A percentile compares a stretch with the other conserved stretches of the same genome.
phyloP scores from a whole-genome alignment of 2,113 vertebrate species.

The Tetrao urogallus region DNA sequence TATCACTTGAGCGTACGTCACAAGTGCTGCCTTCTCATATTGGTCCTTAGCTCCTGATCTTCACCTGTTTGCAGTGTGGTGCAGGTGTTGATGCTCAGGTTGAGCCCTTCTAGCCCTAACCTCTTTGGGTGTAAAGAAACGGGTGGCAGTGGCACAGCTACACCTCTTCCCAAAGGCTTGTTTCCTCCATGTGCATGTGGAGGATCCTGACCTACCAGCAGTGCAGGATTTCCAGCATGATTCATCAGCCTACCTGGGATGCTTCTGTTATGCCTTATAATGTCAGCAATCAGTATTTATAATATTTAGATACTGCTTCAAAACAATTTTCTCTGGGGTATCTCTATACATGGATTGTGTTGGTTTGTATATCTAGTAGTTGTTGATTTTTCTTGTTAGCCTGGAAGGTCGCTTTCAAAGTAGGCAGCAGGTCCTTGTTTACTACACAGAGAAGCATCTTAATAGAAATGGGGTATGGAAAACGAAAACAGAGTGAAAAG shows the following conservation, averaged over 20 bases:
- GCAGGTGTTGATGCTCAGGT: background rate
- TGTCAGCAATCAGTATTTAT: accelerated
- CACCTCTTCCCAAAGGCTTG: background rate
- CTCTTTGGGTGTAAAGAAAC: background rate
- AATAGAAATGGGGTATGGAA: background rate
- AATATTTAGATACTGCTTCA: background rate
- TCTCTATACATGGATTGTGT: background rate
- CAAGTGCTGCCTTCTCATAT: accelerated
- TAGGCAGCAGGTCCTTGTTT: slow-evolving; percentile 6
- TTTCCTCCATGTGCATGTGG: accelerated
- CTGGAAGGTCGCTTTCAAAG: background rate
- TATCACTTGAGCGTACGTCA: background rate
- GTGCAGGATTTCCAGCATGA: background rate
- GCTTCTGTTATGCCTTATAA: background rate
- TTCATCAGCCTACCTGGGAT: accelerated
- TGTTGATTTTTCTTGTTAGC: background rate
- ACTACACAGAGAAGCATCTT: background rate
- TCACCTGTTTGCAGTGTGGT: background rate
- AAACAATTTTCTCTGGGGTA: accelerated
- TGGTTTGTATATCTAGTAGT: background rate
- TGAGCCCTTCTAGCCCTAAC: background rate
- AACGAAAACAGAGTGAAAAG: background rate
- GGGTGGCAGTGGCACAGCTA: background rate
- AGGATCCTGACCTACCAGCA: background rate
- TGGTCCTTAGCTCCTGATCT: background rate